phyloP scores from a whole-genome alignment of 35 echinoderm and acorn worm species.

The Heliocidaris erythrogramma region DNA sequence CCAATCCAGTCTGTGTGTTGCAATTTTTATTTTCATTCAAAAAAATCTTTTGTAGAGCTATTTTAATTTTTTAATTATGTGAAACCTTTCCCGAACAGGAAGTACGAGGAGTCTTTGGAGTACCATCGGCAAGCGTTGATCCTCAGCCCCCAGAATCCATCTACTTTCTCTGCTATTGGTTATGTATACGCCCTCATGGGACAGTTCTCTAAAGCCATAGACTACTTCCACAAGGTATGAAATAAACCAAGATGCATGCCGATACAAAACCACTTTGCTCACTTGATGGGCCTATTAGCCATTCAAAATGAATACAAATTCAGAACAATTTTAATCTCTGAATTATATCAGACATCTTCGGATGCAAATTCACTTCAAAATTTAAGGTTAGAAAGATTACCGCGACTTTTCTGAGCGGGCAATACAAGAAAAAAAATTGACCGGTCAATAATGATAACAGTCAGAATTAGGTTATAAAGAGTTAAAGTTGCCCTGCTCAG shows the following conservation, averaged over 20 bases:
- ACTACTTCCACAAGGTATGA: constrained; percentile 95
- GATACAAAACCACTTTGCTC: background rate
- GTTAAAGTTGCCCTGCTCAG: too few species aligned
- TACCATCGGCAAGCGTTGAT: constrained; percentile 87
- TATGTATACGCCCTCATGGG: constrained; percentile 78
- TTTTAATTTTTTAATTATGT: background rate
- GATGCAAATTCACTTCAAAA: too few species aligned
- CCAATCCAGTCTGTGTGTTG: background rate
- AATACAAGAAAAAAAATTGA: too few species aligned
- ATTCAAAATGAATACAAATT: too few species aligned
- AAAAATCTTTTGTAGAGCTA: background rate
- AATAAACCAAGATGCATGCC: background rate
- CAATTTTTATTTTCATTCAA: background rate
- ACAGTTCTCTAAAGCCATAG: constrained; percentile 79
- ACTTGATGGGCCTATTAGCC: too few species aligned
- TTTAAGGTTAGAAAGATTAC: too few species aligned
- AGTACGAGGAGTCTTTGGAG: constrained; percentile 83
- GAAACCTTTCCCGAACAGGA: constrained; percentile 46
- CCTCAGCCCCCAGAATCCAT: constrained; percentile 80
- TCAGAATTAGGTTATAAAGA: too few species aligned
- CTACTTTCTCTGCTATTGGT: constrained; percentile 82
- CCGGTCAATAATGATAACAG: too few species aligned
- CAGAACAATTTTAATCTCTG: too few species aligned
- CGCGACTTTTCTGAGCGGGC: too few species aligned
- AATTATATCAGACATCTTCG: too few species aligned